Base-by-base conservation (phyloP, 2,888 invertebrate species). In the Hanleya hanleyi region DNA sequence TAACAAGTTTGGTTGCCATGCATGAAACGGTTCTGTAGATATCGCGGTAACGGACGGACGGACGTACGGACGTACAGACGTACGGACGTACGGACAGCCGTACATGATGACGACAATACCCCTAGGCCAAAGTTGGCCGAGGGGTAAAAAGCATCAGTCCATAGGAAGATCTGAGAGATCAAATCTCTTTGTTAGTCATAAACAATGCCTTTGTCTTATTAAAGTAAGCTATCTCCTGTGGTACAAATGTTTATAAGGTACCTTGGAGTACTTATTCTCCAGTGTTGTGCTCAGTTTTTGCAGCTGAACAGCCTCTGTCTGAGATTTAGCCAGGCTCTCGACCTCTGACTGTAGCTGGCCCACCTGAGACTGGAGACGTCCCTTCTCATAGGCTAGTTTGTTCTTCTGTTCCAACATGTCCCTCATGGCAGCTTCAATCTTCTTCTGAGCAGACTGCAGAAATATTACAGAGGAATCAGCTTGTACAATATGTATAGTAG, bases 341-440 rank as follows among this genome's bases (percentile, higher is more conserved):
- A 97, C 92, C 91, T 97, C 96, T 86, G 95, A 94, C 88, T 95
- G 94, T 35, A 97, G 92, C 70, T 94, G 94, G 33, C 94, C 92
- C 1, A 94, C 93, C 91, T 96, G 96, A 0, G 96, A 84, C 79
- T 88, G 86, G 26, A 90, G 81, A 22, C 83, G 81, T 2, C 89
- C 90, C 66, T 89, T 89, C 37, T 90, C 89, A 73, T 89, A 90
- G 0, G 89, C 87, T 71, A 90, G 78, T 64, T 83, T 84, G 71
- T 87, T 87, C 80, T 89, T 89, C 80, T 88, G 86, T 47, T 88
- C 87, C 81, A 85, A 73, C 86, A 89, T 87, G 35, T 88, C 87
- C 51, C 84, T 79, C 73, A 89, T 77, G 1, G 85, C 79, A n/a
- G 75, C 77, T 70, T 88, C 87, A 15, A 89, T 80, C 69, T 87